A percentile compares a stretch with the other conserved stretches of the same genome.
phyloP scores from a whole-genome alignment of 2,888 invertebrate genomes.

The Netelia virgata region DNA sequence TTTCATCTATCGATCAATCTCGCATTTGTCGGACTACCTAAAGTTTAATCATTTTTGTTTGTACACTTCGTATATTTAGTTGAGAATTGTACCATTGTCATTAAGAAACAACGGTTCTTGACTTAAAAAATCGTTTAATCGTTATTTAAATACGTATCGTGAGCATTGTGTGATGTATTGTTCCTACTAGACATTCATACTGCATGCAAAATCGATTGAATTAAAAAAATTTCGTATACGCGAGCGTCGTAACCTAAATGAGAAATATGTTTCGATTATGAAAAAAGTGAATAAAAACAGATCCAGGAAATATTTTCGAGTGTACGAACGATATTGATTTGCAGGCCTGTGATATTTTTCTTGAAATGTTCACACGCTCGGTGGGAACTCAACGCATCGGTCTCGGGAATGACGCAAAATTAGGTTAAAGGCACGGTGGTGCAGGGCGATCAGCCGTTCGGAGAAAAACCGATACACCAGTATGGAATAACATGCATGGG shows the following conservation, averaged over 20 bases:
- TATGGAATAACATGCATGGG: slow-evolving; percentile 43
- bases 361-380: slow-evolving; percentile 48
- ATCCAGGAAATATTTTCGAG: not conserved
- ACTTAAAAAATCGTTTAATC: not conserved
- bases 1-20: not conserved
- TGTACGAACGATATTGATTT: slow-evolving; percentile 45
- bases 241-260: not conserved
- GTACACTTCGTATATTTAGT: not conserved
- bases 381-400: not conserved
- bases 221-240: not conserved
- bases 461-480: slow-evolving; percentile 22
- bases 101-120: not conserved
- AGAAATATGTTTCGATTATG: not conserved
- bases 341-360: not conserved
- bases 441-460: slow-evolving; percentile 10
- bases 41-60: not conserved
- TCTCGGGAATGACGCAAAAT: slow-evolving; percentile 61
- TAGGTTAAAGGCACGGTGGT: slow-evolving; percentile 72
- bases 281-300: not conserved
- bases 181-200: not conserved
- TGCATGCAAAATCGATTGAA: not conserved
- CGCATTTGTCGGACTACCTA: not conserved
- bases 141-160: not conserved
- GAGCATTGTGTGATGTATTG: not conserved
- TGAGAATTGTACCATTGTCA: not conserved